A percentile compares a stretch with the other conserved stretches of the same genome.
Conservation (phyloP, 2,113 vertebrate genomes). For the Dolichotis patagonum region DNA sequence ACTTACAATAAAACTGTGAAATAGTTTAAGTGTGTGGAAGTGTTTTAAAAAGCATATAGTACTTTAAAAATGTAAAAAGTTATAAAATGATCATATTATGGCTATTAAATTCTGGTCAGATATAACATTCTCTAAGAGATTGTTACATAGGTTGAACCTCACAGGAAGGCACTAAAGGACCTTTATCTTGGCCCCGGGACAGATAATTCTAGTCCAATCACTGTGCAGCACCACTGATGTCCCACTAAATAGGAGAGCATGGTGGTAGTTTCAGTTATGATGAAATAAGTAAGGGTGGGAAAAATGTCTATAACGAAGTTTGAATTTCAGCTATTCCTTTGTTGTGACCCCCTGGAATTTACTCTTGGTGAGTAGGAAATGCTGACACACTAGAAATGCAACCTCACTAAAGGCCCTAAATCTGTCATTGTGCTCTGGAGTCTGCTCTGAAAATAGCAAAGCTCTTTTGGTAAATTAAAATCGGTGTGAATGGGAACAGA, state of each 20-base stretch:
- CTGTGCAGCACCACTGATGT: not conserved
- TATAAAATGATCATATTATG: constrained; percentile 49
- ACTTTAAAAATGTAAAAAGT: constrained; percentile 52
- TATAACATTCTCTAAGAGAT: constrained; percentile 27
- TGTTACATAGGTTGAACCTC: not conserved
- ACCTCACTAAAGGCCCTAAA: constrained; percentile 94
- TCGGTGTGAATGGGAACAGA: constrained; percentile 90
- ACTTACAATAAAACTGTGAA: constrained; percentile 42
- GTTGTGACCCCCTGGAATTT: constrained; percentile 86
- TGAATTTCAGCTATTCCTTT: constrained; percentile 77
- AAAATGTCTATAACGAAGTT: constrained; percentile 75
- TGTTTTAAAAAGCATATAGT: constrained; percentile 50
- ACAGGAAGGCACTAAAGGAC: not conserved
- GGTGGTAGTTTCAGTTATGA: constrained; percentile 68
- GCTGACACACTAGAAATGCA: constrained; percentile 91
- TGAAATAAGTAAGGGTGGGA: constrained; percentile 76
- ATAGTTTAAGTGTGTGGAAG: constrained; percentile 37
- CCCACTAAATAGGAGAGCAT: constrained; percentile 57
- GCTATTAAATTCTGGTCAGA: constrained; percentile 55
- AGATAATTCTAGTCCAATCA: constrained; percentile 58
- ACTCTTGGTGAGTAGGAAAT: constrained; percentile 87
- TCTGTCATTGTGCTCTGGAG: constrained; percentile 92
- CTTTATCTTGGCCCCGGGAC: constrained; percentile 3
- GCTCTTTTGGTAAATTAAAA: constrained; percentile 91
- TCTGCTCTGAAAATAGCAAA: constrained; percentile 90